phyloP scores from a whole-genome alignment of 2,797 vertebrate genomes.

The Megalops cyprinoides region DNA sequence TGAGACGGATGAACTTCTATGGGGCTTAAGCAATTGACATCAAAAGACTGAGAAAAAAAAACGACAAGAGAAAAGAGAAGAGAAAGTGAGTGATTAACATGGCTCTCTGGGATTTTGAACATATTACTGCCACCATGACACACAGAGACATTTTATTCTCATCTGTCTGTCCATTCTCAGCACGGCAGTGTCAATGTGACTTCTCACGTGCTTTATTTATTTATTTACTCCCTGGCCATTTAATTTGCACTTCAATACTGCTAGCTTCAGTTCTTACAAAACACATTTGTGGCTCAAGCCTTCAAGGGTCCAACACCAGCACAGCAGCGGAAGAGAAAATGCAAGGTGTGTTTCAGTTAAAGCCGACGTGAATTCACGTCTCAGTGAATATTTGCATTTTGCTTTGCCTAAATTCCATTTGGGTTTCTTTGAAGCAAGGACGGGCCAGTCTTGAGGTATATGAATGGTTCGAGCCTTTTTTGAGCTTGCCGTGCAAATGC shows the following conservation, averaged over 20 bases:
- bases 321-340: neutral
- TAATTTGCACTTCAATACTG: neutral
- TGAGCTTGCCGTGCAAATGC: neutral
- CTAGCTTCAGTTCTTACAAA: neutral
- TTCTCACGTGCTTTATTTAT: neutral
- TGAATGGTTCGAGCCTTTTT: neutral
- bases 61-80: slow-evolving; percentile 18
- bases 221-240: neutral
- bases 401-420: neutral
- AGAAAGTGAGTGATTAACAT: slow-evolving; percentile 37
- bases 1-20: slow-evolving; percentile 28
- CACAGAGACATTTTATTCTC: slow-evolving; percentile 6
- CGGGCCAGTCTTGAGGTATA: neutral
- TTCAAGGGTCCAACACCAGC: neutral
- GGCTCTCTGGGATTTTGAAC: slow-evolving; percentile 33
- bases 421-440: neutral
- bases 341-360: neutral
- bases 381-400: neutral
- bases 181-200: neutral
- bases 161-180: neutral
- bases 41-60: slow-evolving; percentile 25
- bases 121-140: neutral
- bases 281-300: neutral
- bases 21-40: slow-evolving; percentile 36
- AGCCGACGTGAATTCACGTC: neutral